Base-by-base conservation (phyloP, 2,888 invertebrate genomes). In the Timema podura region DNA sequence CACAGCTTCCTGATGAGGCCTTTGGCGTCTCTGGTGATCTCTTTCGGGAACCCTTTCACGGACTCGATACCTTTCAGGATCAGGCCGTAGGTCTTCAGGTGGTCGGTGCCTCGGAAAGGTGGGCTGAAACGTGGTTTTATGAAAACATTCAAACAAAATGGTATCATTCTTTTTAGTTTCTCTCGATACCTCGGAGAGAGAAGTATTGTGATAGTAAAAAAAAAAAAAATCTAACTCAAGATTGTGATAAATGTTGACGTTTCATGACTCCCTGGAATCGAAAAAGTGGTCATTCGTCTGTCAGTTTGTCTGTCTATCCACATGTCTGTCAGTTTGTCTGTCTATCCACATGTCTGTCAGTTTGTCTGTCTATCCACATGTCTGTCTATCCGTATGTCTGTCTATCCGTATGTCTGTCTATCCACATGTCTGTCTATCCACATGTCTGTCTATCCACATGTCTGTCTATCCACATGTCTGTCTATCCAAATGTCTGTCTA, bases 31-130 rank as follows among this genome's bases (percentile, higher is more conserved):
- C 89, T 89, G 73, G 89, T 88, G 72, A 96, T 89, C 69, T 88
- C 86, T 49, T 90, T 89, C 68, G 95, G 91, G 83, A 96, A 93
- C 30, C 30, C 30, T 70, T 90, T 87, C 13, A 95, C 88, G 61
- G 90, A 89, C 78, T 96, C 96, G 68, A 98, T 93, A 48, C 97
- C 97, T 75, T 91, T 91, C 73, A 97, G 83, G 76, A 97, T 97
- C 75, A 94, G 88, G 76, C 94, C 95, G 82, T 96, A 98, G 0
- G 96, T 97, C 80, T 93, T 92, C 89, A 97, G 93, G 79, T 96
- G 95, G 82, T 94, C 95, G 16, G 90, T 86, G 48, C 95, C 96
- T 46, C 93, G 86, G 82, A 96, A 96, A 0, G 96, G 96, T 48
- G 96, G 95, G 77, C 90, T 85, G 76, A 3, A 76, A 75, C 30